These are phyloP conservation scores for Subacronicta megacephala DNA, from an alignment of 2,888 invertebrate species.

Conservation along the genomic window DNA sequence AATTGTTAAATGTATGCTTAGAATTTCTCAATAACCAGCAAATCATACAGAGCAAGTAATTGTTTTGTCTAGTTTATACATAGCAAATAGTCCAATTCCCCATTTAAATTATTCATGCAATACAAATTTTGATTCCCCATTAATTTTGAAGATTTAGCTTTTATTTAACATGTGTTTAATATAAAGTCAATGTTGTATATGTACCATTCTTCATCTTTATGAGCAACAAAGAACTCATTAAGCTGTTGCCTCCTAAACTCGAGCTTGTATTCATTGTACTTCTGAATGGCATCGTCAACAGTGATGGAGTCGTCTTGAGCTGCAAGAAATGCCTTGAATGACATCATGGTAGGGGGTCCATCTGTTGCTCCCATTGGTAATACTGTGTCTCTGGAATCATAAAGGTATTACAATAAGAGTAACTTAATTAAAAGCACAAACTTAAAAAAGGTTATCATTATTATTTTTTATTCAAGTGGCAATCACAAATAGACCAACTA, in stretches of 20 bases:
- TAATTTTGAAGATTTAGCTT: conserved; percentile 24
- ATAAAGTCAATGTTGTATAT: conserved; percentile 67
- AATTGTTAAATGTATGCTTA: conserved; percentile 69
- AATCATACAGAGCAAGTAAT: conserved; percentile 65
- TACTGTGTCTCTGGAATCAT: conserved; percentile 84
- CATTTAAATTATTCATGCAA: conserved; percentile 39
- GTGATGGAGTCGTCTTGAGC: conserved; percentile 99
- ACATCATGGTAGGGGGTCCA: conserved; percentile 98
- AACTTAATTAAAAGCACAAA: no score
- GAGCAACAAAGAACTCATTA: conserved; percentile 99
- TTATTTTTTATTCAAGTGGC: no score
- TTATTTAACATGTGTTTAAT: conserved; percentile 14
- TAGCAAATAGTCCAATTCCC: conserved; percentile 21
- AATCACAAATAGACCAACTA: no score
- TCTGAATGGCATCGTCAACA: conserved; percentile 98
- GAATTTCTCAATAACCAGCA: conserved; percentile 84
- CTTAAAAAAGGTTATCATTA: no score
- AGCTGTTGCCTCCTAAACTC: conserved; percentile 99
- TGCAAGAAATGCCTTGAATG: conserved; percentile 98
- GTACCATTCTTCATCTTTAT: conserved; percentile 99
- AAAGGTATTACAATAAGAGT: background rate
- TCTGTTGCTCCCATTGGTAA: conserved; percentile 85
- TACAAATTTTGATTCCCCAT: conserved; percentile 32
- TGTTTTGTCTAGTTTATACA: conserved; percentile 23
- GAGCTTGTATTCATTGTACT: conserved; percentile 99